These are phyloP conservation scores for Formica exsecta DNA, from an alignment of 1,140 invertebrate species.

Conservation along the genomic window DNA sequence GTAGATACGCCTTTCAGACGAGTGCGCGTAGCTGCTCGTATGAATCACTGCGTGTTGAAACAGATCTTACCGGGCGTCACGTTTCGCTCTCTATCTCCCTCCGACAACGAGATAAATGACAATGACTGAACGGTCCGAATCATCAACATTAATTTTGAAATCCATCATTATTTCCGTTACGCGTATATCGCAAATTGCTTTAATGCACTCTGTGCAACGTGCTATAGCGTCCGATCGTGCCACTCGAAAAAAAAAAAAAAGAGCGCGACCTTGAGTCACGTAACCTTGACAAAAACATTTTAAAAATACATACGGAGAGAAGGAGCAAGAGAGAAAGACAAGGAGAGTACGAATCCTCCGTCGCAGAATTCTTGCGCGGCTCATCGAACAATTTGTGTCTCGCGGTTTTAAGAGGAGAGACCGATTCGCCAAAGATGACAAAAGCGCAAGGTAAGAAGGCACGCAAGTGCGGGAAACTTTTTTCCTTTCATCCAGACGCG, in stretches of 20 bases:
- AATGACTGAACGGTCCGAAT: conserved; percentile 48
- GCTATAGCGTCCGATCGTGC: conserved; percentile 8
- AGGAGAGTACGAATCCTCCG: neutral
- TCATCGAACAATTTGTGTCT: conserved; percentile 11
- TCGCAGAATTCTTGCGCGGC: conserved; percentile 38
- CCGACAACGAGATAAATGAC: conserved; percentile 33
- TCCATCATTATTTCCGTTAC: conserved; percentile 56
- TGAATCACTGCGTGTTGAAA: conserved; percentile 48
- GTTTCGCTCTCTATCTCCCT: conserved; percentile 11
- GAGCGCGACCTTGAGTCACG: conserved; percentile 19
- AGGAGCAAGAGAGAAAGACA: neutral
- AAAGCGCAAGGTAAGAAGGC: conserved; percentile 36
- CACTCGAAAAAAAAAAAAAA: conserved; percentile 19
- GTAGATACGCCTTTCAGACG: conserved; percentile 44
- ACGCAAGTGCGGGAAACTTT: conserved; percentile 23
- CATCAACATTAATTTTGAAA: conserved; percentile 52
- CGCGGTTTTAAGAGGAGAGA: conserved; percentile 1
- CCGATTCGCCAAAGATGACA: conserved; percentile 14
- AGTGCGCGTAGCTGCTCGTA: neutral
- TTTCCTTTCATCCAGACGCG: conserved; percentile 46
- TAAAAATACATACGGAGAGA: conserved; percentile 47
- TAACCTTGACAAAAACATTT: conserved; percentile 49
- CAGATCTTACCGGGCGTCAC: conserved; percentile 29
- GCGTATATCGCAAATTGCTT: conserved; percentile 35
- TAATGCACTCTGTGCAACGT: conserved; percentile 29